phyloP scores from a whole-genome alignment of 2,888 invertebrate species.

The Psylliodes chrysocephalus region DNA sequence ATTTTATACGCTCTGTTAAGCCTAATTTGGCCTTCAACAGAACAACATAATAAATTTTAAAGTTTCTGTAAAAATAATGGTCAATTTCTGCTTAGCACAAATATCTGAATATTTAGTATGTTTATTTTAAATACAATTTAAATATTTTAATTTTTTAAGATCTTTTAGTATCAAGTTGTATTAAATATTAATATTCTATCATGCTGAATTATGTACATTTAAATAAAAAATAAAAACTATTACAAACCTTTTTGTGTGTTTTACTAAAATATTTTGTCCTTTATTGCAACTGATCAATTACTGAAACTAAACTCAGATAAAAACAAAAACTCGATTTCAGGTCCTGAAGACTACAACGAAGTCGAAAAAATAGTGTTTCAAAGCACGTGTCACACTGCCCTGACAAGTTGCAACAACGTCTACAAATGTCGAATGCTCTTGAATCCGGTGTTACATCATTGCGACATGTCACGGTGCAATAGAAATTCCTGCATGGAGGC shows the following conservation, averaged over 20 bases:
- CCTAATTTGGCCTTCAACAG: too few species aligned
- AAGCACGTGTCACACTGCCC: conserved; percentile 88
- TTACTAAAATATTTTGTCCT: background rate
- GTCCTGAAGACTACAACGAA: conserved; percentile 66
- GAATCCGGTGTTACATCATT: conserved; percentile 86
- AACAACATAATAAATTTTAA: too few species aligned
- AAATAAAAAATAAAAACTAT: too few species aligned
- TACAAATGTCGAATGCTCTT: conserved; percentile 80
- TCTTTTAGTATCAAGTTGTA: too few species aligned
- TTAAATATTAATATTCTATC: too few species aligned
- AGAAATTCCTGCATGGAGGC: conserved; percentile 90
- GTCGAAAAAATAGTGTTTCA: conserved; percentile 65
- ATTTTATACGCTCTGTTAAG: too few species aligned
- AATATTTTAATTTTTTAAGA: too few species aligned
- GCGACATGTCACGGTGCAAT: conserved; percentile 81
- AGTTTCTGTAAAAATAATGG: too few species aligned
- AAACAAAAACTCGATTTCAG: conserved; percentile 48
- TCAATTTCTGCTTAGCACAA: too few species aligned
- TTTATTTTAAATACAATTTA: too few species aligned
- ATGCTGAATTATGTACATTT: too few species aligned
- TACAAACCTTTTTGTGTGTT: background rate
- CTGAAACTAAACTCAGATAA: background rate
- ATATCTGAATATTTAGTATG: too few species aligned
- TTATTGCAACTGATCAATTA: background rate
- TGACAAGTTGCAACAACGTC: conserved; percentile 85